Evolutionary conservation across 1,140 invertebrate genomes (phyloP), one percentile per base, ranked within the genome.

Genomic region (Archegozetes longisetosus): DNA sequence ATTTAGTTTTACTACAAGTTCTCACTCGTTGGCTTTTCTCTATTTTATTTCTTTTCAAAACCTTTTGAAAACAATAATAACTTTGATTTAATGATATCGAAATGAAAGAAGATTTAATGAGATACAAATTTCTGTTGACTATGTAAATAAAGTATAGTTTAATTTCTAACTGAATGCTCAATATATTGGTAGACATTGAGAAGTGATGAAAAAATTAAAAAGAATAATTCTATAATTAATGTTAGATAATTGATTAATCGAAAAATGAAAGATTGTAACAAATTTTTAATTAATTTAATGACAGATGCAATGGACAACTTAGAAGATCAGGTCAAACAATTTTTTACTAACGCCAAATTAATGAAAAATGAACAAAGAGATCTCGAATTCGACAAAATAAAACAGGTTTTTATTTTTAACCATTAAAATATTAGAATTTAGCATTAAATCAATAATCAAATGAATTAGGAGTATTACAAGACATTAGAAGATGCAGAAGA

Each of bases 401-500:
- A 84, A 66, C 82, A 83, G 70, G 73, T 74, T 60, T 23, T 20
- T 48, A 2, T 22, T 32, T 22, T 22, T 3, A 6, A 52, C 50
- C 22, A 25, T 26, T 28, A 22, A 22, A 3, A 55, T 2, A 47
- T 26, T 55, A 2, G 23, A 27, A 9, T 52, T 52, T 25, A 29
- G 4, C 28, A 26, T 58, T 60, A 2, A 53, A 22, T 23, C 2
- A 29, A n/a, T n/a, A n/a, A n/a, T 48, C 27, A 27, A 55, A 32
- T 68, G 13, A 57, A n/a, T n/a, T n/a, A 76, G 73, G 89, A 93
- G 61, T 97, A 95, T 75, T 84, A 86, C 55, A 94, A 92, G 73
- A 85, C 86, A 4, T 70, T 96, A 51, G 90, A 95, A 71, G 88
- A 95, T 75, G 87, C 90, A 9, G 90, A 89, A 84, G 81, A 83